These are phyloP conservation scores for Neomicropteryx cornuta DNA, from an alignment of 1,140 invertebrate genomes.

Conservation along the genomic window DNA sequence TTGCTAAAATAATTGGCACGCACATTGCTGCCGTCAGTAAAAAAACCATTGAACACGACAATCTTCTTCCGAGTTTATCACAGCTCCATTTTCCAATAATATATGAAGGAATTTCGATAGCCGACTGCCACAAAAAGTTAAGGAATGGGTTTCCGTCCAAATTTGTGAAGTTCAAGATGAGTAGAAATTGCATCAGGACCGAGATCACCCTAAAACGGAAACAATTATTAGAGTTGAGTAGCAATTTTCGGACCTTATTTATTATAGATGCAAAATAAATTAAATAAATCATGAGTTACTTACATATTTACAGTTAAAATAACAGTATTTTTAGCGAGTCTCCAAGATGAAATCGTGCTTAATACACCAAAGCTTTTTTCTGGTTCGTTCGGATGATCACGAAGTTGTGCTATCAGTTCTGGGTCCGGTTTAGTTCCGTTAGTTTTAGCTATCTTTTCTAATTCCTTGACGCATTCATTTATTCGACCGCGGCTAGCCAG, in stretches of 20 bases:
- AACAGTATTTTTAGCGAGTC: slow-evolving; percentile 36
- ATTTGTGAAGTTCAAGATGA: slow-evolving; percentile 45
- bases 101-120: slow-evolving; percentile 41
- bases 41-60: slow-evolving; percentile 7
- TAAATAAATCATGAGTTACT: too few relatives aligned
- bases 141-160: slow-evolving; percentile 51
- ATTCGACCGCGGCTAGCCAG: slow-evolving; percentile 41
- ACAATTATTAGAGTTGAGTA: too few relatives aligned
- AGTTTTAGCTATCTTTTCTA: slow-evolving; percentile 44
- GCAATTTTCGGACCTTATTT: too few relatives aligned
- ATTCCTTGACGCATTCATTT: slow-evolving; percentile 38
- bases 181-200: slow-evolving; percentile 44
- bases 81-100: slow-evolving; percentile 18
- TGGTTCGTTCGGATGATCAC: slow-evolving; percentile 10
- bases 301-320: slow-evolving; percentile 11
- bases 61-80: slow-evolving; percentile 11
- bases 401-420: slow-evolving; percentile 13
- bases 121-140: slow-evolving; percentile 47
- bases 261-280: too few relatives aligned
- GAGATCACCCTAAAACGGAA: slow-evolving; percentile 37
- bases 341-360: slow-evolving; percentile 37
- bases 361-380: slow-evolving; percentile 37
- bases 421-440: slow-evolving; percentile 39
- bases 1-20: slow-evolving; percentile 6
- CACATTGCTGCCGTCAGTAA: slow-evolving; percentile 5